Percentiles rank a stretch among this genome's conserved stretches.
phyloP scores from a whole-genome alignment of 1,140 invertebrate species.

The Berghia stephanieae region DNA sequence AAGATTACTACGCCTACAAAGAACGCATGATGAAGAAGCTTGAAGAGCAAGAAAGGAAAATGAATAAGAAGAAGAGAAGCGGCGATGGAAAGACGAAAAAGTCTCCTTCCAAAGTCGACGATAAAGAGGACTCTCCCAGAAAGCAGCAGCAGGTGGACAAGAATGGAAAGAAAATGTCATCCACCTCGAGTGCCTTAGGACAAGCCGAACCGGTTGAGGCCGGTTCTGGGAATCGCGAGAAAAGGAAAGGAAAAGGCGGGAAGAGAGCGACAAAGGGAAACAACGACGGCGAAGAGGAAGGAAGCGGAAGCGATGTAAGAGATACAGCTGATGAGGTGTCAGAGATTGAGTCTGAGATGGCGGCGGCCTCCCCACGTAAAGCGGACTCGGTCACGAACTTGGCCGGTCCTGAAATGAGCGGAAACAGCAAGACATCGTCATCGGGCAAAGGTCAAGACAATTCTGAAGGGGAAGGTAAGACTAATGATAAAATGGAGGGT shows the following conservation, averaged over 20 bases:
- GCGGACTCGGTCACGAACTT: too few relatives aligned
- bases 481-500: too few relatives aligned
- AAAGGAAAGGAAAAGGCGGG: background rate
- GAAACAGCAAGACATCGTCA: background rate
- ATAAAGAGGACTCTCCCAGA: background rate
- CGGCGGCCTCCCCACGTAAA: background rate
- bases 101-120: background rate
- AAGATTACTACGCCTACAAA: slow-evolving; percentile 1
- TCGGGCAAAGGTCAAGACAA: too few relatives aligned
- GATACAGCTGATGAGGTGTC: slow-evolving; percentile 36
- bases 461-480: too few relatives aligned
- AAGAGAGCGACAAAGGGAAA: slow-evolving; percentile 25
- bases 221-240: too few relatives aligned
- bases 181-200: too few relatives aligned
- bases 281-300: slow-evolving; percentile 33
- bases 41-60: slow-evolving; percentile 1
- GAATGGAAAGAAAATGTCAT: too few relatives aligned
- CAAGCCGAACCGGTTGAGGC: too few relatives aligned
- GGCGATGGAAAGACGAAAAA: background rate
- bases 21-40: background rate
- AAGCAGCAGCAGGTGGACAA: slow-evolving; percentile 1
- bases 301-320: slow-evolving; percentile 35
- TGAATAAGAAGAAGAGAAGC: background rate
- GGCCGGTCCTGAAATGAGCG: background rate
- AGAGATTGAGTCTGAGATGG: slow-evolving; percentile 33